Conservation (phyloP, 2,888 invertebrate species). For the Chirona hameri region DNA sequence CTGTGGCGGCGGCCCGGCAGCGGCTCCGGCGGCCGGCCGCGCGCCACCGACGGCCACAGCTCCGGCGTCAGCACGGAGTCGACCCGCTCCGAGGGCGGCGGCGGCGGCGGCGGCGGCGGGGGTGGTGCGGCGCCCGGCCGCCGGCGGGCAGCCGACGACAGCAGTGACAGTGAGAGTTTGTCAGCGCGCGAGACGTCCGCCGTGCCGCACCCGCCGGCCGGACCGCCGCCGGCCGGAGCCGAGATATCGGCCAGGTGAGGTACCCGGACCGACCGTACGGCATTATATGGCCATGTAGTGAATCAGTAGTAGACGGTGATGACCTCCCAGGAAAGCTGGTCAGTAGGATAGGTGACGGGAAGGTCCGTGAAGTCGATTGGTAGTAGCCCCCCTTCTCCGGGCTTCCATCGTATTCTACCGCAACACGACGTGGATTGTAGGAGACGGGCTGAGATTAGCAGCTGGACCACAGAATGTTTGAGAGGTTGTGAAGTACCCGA, state of each 20-base stretch:
- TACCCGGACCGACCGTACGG: background rate
- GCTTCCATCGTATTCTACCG: too few species aligned
- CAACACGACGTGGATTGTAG: too few species aligned
- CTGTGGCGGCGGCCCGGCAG: background rate
- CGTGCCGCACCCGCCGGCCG: slow-evolving; percentile 39
- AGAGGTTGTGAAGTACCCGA: too few species aligned
- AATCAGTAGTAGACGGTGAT: too few species aligned
- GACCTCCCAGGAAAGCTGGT: too few species aligned
- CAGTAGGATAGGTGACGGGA: too few species aligned
- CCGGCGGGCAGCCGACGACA: slow-evolving; percentile 32
- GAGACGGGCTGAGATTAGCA: too few species aligned
- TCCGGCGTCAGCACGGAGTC: slow-evolving; percentile 26
- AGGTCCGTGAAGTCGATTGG: too few species aligned
- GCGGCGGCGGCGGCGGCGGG: background rate
- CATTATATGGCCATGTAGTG: background rate
- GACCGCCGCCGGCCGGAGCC: slow-evolving; percentile 38
- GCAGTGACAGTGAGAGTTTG: slow-evolving; percentile 39
- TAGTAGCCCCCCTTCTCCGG: too few species aligned
- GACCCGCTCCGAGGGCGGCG: slow-evolving; percentile 27
- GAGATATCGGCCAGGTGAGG: slow-evolving; percentile 39
- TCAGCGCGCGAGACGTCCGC: slow-evolving; percentile 34
- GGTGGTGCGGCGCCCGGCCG: background rate
- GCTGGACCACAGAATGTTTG: too few species aligned
- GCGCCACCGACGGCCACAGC: slow-evolving; percentile 8
- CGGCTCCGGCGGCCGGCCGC: slow-evolving; percentile 2